Evolutionary conservation across 2,113 vertebrate genomes (phyloP), one percentile per base, ranked within the genome.

Genomic region (Epinephelus moara): DNA sequence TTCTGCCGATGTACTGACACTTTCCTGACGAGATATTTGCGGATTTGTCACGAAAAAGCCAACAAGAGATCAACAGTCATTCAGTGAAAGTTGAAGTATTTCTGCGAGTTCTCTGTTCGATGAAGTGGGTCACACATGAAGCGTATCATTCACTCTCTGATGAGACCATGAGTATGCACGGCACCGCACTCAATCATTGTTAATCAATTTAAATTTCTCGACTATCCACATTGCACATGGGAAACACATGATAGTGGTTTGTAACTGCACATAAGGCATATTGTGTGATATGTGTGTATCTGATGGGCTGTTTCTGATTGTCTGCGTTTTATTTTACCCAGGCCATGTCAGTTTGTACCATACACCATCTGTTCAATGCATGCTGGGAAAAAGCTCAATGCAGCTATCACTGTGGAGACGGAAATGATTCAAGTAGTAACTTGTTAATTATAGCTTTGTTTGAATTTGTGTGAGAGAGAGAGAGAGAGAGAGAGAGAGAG

Each of bases 91-190:
- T 52, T 23, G 3, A 42, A 71, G 25, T 42, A 56, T 72, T 73
- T 74, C 50, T 63, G 19, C 42, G 49, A 59, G 66, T 33, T 62
- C 53, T 2, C 52, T 45, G 21, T 72, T 23, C 49, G 67, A 69
- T 75, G 14, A 68, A 82, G 49, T 86, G 17, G 47, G 40, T 85
- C 79, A 69, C 68, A 88, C 67, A 79, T 67, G 27, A 83, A 82
- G 59, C 66, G 47, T 15, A 75, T 89, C 30, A 68, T 67, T 81
- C 64, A 74, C 75, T 81, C 42, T 52, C 42, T 66, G 82, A 81
- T 18, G 4, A 82, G 77, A 60, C 71, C 57, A 75, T 81, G 56
- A 45, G 66, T 66, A 79, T 84, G 78, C 72, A 64, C 5, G 37
- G 66, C 76, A 72, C 30, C 62, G 30, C 68, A 9, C 70, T 72